These are phyloP conservation scores for Toxostoma redivivum DNA, from an alignment of 2,113 vertebrate genomes.

Conservation along the genomic window DNA sequence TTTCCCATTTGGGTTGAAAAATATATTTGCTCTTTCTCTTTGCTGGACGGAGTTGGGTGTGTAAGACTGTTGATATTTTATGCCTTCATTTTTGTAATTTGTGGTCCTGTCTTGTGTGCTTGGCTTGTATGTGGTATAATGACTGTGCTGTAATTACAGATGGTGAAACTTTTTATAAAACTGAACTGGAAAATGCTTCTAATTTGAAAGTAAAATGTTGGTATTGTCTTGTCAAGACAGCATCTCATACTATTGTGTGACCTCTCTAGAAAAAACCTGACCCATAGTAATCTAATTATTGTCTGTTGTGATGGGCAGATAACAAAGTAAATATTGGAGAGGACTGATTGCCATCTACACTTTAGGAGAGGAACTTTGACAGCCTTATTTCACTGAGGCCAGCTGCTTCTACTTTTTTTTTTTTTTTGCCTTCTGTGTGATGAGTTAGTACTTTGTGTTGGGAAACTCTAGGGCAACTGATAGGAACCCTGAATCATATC, in stretches of 20 bases:
- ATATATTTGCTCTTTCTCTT: neutral
- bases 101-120: neutral
- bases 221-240: neutral
- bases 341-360: conserved; percentile 42
- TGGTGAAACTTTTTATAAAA: neutral
- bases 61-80: neutral
- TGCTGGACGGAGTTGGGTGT: neutral
- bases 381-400: neutral
- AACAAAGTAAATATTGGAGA: conserved; percentile 56
- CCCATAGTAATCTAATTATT: conserved; percentile 60
- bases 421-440: neutral
- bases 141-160: neutral
- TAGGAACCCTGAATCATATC: neutral
- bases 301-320: conserved; percentile 43
- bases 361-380: conserved; percentile 42
- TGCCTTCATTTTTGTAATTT: neutral
- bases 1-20: neutral
- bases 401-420: neutral
- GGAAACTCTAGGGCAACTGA: neutral
- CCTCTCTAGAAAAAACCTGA: conserved; percentile 11
- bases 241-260: neutral
- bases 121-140: neutral
- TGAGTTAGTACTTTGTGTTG: neutral
- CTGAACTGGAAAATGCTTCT: neutral
- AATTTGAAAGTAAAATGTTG: conserved; percentile 15